Conservation (phyloP, 2,888 invertebrate species). For the Diplolepis rosae region DNA sequence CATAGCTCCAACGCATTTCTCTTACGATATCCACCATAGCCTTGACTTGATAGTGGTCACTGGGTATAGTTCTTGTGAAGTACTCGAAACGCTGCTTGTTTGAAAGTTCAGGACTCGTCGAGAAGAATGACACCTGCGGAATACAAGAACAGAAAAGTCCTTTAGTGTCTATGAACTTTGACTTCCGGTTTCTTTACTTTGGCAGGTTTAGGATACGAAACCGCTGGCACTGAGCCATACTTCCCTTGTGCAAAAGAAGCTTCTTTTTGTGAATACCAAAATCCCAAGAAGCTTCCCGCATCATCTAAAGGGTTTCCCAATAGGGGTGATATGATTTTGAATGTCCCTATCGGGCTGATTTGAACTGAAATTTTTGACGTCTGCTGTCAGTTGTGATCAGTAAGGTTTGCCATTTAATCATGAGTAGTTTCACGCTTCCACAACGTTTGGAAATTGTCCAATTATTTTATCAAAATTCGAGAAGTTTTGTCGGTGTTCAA, state of each 20-base stretch:
- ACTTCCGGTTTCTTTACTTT: constrained; percentile 27
- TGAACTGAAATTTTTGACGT: too few species aligned
- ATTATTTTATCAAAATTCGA: too few species aligned
- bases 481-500: too few species aligned
- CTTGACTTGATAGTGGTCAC: constrained; percentile 94
- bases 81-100: constrained; percentile 96
- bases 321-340: too few species aligned
- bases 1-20: constrained; percentile 92
- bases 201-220: background rate
- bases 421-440: too few species aligned
- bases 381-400: too few species aligned
- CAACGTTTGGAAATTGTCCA: too few species aligned
- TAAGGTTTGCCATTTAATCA: too few species aligned
- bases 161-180: constrained; percentile 8
- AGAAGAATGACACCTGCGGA: constrained; percentile 94
- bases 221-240: constrained; percentile 15
- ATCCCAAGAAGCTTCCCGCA: background rate
- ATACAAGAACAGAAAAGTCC: constrained; percentile 32
- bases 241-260: background rate
- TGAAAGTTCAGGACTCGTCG: constrained; percentile 94
- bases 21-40: constrained; percentile 96
- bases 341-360: too few species aligned
- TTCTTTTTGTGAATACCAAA: constrained; percentile 15
- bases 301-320: too few species aligned
- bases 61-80: constrained; percentile 95